Percentiles rank a stretch among this genome's conserved stretches.
These are phyloP conservation scores for Dasysyrphus tricinctus DNA, from an alignment of 2,888 invertebrate species.

Conservation along the genomic window DNA sequence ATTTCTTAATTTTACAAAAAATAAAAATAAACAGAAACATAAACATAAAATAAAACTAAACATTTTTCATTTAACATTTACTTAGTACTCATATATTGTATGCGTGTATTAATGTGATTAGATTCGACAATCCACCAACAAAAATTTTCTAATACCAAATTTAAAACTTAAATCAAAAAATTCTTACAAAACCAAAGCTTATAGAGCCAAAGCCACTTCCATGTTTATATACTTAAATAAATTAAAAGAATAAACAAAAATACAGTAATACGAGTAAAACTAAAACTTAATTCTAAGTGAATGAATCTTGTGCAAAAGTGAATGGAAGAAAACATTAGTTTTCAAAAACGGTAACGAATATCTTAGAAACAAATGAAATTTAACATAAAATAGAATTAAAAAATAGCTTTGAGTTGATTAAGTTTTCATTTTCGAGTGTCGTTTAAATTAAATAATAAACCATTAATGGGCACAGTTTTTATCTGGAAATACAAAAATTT, in stretches of 20 bases:
- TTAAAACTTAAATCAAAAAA: slow-evolving; percentile 59
- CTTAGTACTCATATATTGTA: slow-evolving; percentile 49
- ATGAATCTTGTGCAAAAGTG: slow-evolving; percentile 33
- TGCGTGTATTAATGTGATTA: slow-evolving; percentile 82
- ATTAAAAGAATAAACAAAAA: not conserved
- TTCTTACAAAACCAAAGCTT: slow-evolving; percentile 26
- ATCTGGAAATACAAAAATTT: not conserved
- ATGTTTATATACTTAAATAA: not conserved
- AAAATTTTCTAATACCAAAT: slow-evolving; percentile 58
- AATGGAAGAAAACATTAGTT: not conserved
- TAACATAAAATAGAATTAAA: not conserved
- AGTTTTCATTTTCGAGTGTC: not conserved
- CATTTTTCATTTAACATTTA: too few species aligned
- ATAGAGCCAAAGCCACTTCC: not conserved
- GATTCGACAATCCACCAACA: slow-evolving; percentile 82
- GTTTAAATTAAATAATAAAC: not conserved
- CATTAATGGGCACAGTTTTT: slow-evolving; percentile 24
- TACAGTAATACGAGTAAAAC: too few species aligned
- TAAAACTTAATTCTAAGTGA: slow-evolving; percentile 33
- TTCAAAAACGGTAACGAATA: slow-evolving; percentile 9
- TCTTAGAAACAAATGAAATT: not conserved
- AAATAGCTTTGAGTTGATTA: slow-evolving; percentile 2
- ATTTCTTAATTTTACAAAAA: slow-evolving; percentile 45
- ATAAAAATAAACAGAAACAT: slow-evolving; percentile 11
- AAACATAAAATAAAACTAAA: slow-evolving; percentile 63